These are phyloP conservation scores for Lasioglossum vierecki DNA, from an alignment of 2,888 invertebrate species.

Conservation along the genomic window DNA sequence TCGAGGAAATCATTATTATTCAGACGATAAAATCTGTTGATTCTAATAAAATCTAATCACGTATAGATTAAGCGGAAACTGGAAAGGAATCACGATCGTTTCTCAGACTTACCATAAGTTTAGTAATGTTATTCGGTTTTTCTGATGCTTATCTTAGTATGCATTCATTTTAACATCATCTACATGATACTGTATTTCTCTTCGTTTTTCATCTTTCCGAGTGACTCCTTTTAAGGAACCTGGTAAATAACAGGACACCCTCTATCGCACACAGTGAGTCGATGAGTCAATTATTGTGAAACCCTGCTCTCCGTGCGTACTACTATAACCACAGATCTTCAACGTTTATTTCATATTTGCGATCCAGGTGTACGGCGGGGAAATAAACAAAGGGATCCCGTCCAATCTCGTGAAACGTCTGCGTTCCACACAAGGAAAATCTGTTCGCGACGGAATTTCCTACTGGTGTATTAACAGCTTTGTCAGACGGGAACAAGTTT, in stretches of 20 bases:
- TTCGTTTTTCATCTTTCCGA: not conserved
- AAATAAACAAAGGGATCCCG: not conserved
- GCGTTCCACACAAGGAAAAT: not conserved
- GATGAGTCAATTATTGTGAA: constrained; percentile 5
- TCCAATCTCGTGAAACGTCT: not conserved
- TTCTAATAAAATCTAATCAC: not conserved
- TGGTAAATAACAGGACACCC: not conserved
- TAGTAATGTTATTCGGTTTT: not conserved
- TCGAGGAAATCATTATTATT: not conserved
- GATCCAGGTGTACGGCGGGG: not conserved
- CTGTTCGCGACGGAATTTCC: not conserved
- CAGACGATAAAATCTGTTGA: not conserved
- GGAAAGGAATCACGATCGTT: not conserved
- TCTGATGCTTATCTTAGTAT: not conserved
- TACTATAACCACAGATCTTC: not conserved
- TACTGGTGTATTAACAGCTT: not conserved
- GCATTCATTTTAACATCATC: not conserved
- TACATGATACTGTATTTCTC: not conserved
- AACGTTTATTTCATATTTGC: not conserved
- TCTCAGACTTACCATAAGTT: not conserved
- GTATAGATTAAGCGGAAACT: not conserved
- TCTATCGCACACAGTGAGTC: not conserved
- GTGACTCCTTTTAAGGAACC: not conserved
- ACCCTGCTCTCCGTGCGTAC: not conserved
- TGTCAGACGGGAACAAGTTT: not conserved